Percentiles rank a stretch among this genome's conserved stretches.
Evolutionary conservation across 2,797 vertebrate species (phyloP).

Genomic region (Eulemur coronatus): DNA sequence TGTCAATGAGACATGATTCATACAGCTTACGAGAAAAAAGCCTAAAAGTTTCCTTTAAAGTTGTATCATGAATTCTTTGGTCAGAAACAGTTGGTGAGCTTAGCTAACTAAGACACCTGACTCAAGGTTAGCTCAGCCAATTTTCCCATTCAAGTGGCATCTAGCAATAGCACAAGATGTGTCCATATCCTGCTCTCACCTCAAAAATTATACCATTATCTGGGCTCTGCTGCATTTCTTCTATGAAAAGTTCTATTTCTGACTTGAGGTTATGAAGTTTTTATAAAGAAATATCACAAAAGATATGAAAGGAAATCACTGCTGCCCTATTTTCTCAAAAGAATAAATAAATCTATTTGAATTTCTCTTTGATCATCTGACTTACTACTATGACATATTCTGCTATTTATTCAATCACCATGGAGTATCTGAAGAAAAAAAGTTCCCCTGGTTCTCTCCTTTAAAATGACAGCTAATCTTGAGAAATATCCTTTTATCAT

Average conservation of each 20-base stretch:
- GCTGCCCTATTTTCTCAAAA: constrained; percentile 84
- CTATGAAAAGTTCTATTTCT: constrained; percentile 78
- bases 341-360: constrained; percentile 80
- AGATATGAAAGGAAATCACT: constrained; percentile 82
- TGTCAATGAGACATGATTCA: constrained; percentile 74
- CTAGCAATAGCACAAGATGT: constrained; percentile 74
- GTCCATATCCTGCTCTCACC: constrained; percentile 72
- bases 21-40: constrained; percentile 80
- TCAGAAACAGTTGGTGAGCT: constrained; percentile 83
- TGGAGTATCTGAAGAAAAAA: constrained; percentile 70
- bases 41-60: constrained; percentile 72
- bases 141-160: constrained; percentile 81
- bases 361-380: constrained; percentile 81
- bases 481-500: constrained; percentile 79
- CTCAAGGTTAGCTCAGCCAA: constrained; percentile 80
- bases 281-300: constrained; percentile 81
- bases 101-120: constrained; percentile 81
- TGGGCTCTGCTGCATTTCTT: constrained; percentile 77
- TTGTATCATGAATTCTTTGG: constrained; percentile 75
- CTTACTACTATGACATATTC: constrained; percentile 81
- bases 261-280: constrained; percentile 80
- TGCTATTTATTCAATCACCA: constrained; percentile 81
- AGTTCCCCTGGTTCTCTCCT: constrained; percentile 75
- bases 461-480: constrained; percentile 80
- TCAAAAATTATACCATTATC: constrained; percentile 82